Evolutionary conservation across 2,888 invertebrate species (phyloP).

Genomic region (Ormyrus labotus): DNA sequence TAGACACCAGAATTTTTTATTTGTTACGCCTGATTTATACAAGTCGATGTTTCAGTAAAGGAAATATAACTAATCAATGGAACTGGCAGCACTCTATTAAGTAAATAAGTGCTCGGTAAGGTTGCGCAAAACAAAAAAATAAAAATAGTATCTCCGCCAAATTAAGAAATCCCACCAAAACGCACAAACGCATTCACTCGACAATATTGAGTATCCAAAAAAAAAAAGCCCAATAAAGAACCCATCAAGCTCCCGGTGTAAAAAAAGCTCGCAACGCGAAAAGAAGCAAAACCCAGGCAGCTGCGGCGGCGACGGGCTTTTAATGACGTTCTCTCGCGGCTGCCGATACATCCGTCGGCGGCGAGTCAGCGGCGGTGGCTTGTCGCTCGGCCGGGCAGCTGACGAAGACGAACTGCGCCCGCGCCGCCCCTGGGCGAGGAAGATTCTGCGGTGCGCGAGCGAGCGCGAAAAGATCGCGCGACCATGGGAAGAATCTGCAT

Average conservation of each 20-base stretch:
- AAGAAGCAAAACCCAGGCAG: neutral
- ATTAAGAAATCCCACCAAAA: too few species aligned
- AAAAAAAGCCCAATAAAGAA: neutral
- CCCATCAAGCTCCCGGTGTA: neutral
- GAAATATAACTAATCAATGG: too few species aligned
- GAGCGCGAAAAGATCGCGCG: neutral
- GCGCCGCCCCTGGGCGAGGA: neutral
- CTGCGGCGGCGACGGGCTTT: neutral
- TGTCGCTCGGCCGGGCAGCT: slow-evolving; percentile 27
- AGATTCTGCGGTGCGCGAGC: slow-evolving; percentile 1
- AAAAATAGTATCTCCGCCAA: too few species aligned
- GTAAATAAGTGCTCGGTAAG: too few species aligned
- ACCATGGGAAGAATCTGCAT: slow-evolving; percentile 42
- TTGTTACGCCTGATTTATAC: too few species aligned
- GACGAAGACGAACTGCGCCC: slow-evolving; percentile 51
- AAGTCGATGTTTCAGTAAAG: too few species aligned
- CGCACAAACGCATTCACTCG: too few species aligned
- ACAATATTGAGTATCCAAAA: too few species aligned
- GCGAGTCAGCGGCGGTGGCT: neutral
- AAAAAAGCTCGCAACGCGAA: neutral
- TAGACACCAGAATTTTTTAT: too few species aligned
- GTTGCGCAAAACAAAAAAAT: too few species aligned
- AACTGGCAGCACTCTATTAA: too few species aligned
- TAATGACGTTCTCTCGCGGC: slow-evolving; percentile 1
- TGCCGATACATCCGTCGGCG: neutral